Base-by-base conservation (phyloP, 2,888 invertebrate species). In the Chelonus formosanus region DNA sequence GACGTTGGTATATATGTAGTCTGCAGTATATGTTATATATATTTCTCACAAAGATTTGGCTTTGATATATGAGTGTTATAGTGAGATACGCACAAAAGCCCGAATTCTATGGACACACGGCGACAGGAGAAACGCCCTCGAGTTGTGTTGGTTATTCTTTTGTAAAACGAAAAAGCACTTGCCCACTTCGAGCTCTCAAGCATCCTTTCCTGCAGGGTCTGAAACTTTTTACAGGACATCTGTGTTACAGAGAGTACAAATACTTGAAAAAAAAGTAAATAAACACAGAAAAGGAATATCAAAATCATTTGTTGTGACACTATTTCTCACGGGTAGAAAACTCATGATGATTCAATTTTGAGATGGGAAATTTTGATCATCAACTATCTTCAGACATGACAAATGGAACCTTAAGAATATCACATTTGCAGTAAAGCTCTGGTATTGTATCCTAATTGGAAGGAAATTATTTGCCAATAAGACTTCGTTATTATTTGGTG, bases 231-330 rank as follows among this genome's bases (percentile, higher is more conserved):
- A n/a, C 44, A n/a, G 61, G 44, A 43, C 61, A 53, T 61, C 61
- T 61, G 53, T 61, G 61, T 61, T 61, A 53, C 34, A 61, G 36
- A 32, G 43, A 61, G 53, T 52, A 52, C 61, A 53, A 52, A 54
- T 44, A 61, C 47, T 43, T 8, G 31, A 53, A 32, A 43, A 52
- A 52, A 52, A 32, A 8, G 34, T 31, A 52, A 32, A 32, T 4
- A 48, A 40, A 5, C 40, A 56, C 59, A 67, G 36, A 54, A 67
- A 67, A 57, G 67, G 67, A 68, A 66, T 54, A 67, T 54, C 43
- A 68, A 67, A 67, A 68, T 68, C 69, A 68, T 70, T 69, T 66
- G 71, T 57, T 63, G 50, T 64, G 68, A 70, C 70, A 63, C 67
- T 47, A 47, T 47, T 47, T 47, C 48, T 48, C 40, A 20, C 20